Evolutionary conservation across 2,797 vertebrate species (phyloP).

Genomic region (Cirrhinus molitorella): DNA sequence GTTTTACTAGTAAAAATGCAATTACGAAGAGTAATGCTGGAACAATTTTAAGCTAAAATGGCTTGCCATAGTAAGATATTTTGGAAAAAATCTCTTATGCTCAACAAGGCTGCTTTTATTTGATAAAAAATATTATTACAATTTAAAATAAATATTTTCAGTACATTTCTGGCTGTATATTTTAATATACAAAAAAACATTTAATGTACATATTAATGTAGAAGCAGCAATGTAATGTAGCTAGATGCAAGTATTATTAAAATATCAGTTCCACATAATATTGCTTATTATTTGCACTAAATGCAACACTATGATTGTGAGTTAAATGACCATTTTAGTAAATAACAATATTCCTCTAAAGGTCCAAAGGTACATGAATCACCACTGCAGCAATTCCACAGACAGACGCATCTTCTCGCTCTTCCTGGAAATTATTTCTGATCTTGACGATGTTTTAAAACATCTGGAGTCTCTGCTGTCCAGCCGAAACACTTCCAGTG

Average conservation of each 20-base stretch:
- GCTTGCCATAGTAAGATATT: no score
- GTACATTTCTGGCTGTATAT: no score
- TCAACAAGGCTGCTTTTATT: not conserved
- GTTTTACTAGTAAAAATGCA: no score
- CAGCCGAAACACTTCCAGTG: slow-evolving; percentile 49
- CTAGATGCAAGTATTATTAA: no score
- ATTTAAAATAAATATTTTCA: not conserved
- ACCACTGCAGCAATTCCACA: slow-evolving; percentile 78
- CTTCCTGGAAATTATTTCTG: slow-evolving; percentile 78
- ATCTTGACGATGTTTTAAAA: slow-evolving; percentile 72
- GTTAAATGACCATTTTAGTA: not conserved
- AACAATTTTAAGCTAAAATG: no score
- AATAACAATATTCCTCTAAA: slow-evolving; percentile 54
- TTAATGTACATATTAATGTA: not conserved
- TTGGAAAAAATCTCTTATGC: not conserved
- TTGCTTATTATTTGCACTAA: not conserved
- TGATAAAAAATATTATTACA: no score
- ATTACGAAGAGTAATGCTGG: no score
- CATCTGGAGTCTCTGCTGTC: slow-evolving; percentile 66
- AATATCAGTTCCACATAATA: not conserved
- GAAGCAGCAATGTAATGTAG: not conserved
- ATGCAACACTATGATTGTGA: not conserved
- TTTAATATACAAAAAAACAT: no score
- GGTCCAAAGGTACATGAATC: slow-evolving; percentile 81
- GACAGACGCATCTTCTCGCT: slow-evolving; percentile 76